Base-by-base conservation (phyloP, 2,113 vertebrate species). In the Eretmochelys imbricata region DNA sequence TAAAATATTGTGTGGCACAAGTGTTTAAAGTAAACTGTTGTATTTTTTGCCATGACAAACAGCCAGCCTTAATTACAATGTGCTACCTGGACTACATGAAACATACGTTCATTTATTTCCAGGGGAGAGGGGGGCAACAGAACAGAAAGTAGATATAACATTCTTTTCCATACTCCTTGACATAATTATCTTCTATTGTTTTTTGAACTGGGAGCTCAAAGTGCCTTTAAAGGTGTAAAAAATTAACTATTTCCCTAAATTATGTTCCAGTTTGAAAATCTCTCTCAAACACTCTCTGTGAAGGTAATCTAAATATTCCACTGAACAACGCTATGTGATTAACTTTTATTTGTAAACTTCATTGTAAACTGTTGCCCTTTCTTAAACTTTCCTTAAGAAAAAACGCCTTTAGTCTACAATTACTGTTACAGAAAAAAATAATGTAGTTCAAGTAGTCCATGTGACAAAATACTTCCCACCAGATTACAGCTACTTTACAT, bases 401-500 rank as follows among this genome's bases (percentile, higher is more conserved):
- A n/a, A 19, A 38, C 38, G 12, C 42, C 38, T 75, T 42, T 42
- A 75, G 22, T 42, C 10, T 75, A 42, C 24, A 72, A 38, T 38
- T 0, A 62, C 1, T 3, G 0, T 25, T 80, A 79, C 27, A 82
- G 10, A 82, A 6, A 19, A 89, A 92, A 5, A 2, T 25, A 1
- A 35, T 76, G 42, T 81, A 76, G 31, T 89, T 82, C 20, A 88
- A 49, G 24, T 17, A 88, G 57, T 10, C 80, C 11, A 57, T 6
- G 72, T 8, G 48, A 22, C 78, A 81, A 54, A 8, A 10, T 42
- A 7, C 38, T 80, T 42, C 54, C 14, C 31, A 62, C 6, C 42
- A 5, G 3, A 54, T 0, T 13, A 24, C 1, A 84, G 20, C 10
- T 50, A 85, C 2, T 6, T 53, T 19, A 16, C 5, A 62, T 0